Base-by-base conservation (phyloP, 1,140 invertebrate genomes). In the Oryctes rhinoceros region DNA sequence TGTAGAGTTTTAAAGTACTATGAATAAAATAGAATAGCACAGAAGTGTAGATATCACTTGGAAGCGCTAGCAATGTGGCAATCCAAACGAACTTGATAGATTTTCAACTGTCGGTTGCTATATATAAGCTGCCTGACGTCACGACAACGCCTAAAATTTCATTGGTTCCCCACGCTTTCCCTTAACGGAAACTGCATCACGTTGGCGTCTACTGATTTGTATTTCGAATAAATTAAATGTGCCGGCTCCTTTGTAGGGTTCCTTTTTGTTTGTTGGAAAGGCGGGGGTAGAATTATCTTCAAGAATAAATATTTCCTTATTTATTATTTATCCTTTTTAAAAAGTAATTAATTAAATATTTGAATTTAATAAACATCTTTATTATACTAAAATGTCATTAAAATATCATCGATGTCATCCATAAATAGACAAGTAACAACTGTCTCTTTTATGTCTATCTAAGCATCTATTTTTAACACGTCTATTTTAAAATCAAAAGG, bases 81-180 rank as follows among this genome's bases (percentile, higher is more conserved):
- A 24, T 48, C 75, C 75, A 76, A 76, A 76, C 75, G 75, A 76
- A 76, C 37, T 76, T 76, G 75, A 44, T 76, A 37, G 47, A 47
- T 49, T 44, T 76, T 76, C 75, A 76, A 76, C 37, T 76, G 44
- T 76, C 44, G 37, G 44, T 76, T 76, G 75, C 37, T 76, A 76
- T 76, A 47, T 76, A 76, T 76, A 76, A 44, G 13, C 13, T 76
- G 10, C 3, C 3, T 76, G 75, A 76, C 75, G 75, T 76, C 75
- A 76, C 7, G 47, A n/a, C 75, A 76, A 76, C 75, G 75, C 75
- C 75, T 76, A 76, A 47, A 76, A 76, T 76, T 49, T 48, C 18
- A 76, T 76, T 76, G 75, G 75, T 15, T 76, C 75, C 75, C 75
- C 75, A 49, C 75, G 37, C 6, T 11, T 47, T 47, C 48, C 39